Evolutionary conservation across 2,113 vertebrate species (phyloP).

Genomic region (Dicerorhinus sumatrensis): DNA sequence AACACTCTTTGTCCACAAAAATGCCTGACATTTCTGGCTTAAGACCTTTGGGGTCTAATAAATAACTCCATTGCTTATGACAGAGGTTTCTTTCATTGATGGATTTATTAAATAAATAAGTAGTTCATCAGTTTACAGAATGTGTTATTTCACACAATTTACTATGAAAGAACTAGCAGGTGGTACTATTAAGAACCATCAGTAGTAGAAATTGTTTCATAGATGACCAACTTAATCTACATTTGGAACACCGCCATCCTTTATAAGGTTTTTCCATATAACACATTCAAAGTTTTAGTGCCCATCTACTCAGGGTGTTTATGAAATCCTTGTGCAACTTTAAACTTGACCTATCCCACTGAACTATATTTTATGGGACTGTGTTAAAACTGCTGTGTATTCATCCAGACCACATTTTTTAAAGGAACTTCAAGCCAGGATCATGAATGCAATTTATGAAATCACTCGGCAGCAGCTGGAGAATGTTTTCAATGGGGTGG

Average conservation of each 20-base stretch:
- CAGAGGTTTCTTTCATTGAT: conserved; percentile 82
- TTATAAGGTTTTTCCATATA: conserved; percentile 80
- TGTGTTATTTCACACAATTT: conserved; percentile 83
- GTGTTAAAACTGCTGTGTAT: conserved; percentile 77
- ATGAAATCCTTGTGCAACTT: conserved; percentile 81
- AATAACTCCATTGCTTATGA: conserved; percentile 75
- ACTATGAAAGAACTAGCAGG: conserved; percentile 82
- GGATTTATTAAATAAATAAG: conserved; percentile 80
- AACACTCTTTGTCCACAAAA: conserved; percentile 69
- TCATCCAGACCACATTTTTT: conserved; percentile 82
- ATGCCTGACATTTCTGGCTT: conserved; percentile 77
- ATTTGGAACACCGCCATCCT: conserved; percentile 74
- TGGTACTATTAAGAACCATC: conserved; percentile 81
- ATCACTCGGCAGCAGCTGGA: conserved; percentile 82
- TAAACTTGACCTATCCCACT: conserved; percentile 82
- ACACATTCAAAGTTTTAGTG: conserved; percentile 75
- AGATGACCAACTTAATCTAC: conserved; percentile 78
- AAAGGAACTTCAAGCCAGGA: conserved; percentile 77
- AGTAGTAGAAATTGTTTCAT: conserved; percentile 78
- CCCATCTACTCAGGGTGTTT: conserved; percentile 77
- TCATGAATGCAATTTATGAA: conserved; percentile 82
- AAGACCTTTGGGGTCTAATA: conserved; percentile 76
- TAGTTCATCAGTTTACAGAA: conserved; percentile 79
- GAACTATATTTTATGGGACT: conserved; percentile 81
- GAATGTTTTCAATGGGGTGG: conserved; percentile 84